A percentile compares a stretch with the other conserved stretches of the same genome.
Evolutionary conservation across 2,113 vertebrate genomes (phyloP).

Genomic region (Tylochromis polylepis): DNA sequence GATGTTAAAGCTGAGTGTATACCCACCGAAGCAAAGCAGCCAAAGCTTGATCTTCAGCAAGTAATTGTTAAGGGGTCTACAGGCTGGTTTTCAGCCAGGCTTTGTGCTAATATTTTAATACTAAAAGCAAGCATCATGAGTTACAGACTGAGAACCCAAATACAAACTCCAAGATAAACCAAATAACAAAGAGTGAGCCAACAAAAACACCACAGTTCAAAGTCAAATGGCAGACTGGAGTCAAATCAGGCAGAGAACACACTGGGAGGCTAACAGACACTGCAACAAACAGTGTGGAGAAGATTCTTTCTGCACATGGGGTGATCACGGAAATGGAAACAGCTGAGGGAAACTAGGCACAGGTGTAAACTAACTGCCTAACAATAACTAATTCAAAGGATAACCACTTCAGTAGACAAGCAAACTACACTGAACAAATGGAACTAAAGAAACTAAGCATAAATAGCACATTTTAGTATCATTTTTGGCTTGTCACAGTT

Average conservation of each 20-base stretch:
- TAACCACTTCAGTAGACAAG: background rate
- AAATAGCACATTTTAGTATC: background rate
- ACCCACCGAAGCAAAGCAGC: background rate
- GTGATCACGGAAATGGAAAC: background rate
- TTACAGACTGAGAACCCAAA: background rate
- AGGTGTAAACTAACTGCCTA: background rate
- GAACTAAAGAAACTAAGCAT: background rate
- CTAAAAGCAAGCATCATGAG: background rate
- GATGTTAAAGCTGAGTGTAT: background rate
- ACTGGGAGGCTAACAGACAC: background rate
- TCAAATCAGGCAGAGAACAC: background rate
- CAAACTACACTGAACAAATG: background rate
- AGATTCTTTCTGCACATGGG: background rate
- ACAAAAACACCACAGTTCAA: background rate
- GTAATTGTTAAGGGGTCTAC: background rate
- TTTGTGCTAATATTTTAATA: background rate
- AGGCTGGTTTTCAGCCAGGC: background rate
- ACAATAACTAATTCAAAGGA: background rate
- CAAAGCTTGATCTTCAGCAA: background rate
- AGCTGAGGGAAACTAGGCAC: background rate
- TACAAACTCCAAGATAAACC: background rate
- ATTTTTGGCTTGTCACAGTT: background rate
- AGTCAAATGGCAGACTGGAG: background rate
- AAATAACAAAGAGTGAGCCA: background rate
- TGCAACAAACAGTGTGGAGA: background rate